These are phyloP conservation scores for Schizopygopsis malacanthus DNA, from an alignment of 2,797 vertebrate genomes.

Conservation along the genomic window DNA sequence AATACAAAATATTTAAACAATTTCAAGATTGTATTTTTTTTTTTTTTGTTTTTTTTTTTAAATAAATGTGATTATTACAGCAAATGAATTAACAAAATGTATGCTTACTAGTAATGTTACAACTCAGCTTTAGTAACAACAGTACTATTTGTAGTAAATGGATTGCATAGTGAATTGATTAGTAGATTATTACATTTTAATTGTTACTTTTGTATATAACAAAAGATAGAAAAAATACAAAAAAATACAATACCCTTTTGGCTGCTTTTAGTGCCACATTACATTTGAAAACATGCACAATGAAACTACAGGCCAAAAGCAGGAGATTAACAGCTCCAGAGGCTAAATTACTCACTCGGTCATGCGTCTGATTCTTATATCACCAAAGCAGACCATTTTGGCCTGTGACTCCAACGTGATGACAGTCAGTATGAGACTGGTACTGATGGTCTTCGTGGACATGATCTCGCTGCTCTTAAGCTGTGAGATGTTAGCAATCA, in stretches of 20 bases:
- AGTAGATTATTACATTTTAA: too few relatives aligned
- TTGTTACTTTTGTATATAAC: too few relatives aligned
- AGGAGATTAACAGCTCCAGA: slow-evolving; percentile 26
- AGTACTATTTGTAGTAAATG: too few relatives aligned
- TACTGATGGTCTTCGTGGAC: neutral
- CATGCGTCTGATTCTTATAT: neutral
- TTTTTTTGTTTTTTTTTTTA: too few relatives aligned
- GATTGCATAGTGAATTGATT: too few relatives aligned
- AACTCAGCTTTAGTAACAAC: too few relatives aligned
- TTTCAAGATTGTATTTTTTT: too few relatives aligned
- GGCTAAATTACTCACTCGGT: slow-evolving; percentile 38
- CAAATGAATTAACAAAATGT: too few relatives aligned
- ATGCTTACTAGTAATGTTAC: too few relatives aligned
- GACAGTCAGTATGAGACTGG: slow-evolving; percentile 53
- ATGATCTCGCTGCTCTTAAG: slow-evolving; percentile 55
- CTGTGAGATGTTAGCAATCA: slow-evolving; percentile 57
- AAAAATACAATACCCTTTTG: neutral
- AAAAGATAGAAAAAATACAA: too few relatives aligned
- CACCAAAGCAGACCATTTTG: slow-evolving; percentile 60
- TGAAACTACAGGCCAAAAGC: neutral
- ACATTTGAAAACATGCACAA: slow-evolving; percentile 4
- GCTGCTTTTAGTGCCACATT: neutral
- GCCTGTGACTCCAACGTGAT: slow-evolving; percentile 55
- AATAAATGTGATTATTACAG: too few relatives aligned
- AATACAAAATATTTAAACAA: neutral